These are phyloP conservation scores for Prochilodus magdalenae DNA, from an alignment of 2,113 vertebrate genomes.

Conservation along the genomic window DNA sequence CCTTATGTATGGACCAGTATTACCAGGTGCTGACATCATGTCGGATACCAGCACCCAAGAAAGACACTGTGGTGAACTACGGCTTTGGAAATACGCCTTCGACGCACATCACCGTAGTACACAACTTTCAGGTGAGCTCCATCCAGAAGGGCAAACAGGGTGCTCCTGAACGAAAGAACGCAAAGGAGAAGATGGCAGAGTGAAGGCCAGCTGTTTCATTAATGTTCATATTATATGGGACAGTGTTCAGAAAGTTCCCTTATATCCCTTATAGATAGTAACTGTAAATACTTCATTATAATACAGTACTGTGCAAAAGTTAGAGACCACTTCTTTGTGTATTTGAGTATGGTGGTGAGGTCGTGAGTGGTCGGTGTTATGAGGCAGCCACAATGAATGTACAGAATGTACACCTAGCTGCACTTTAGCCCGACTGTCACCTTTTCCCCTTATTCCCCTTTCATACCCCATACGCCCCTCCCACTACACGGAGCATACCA, in stretches of 20 bases:
- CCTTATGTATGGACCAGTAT: conserved; percentile 98
- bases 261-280: no score
- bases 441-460: no score
- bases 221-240: neutral
- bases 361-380: no score
- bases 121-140: conserved; percentile 92
- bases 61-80: conserved; percentile 87
- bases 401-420: no score
- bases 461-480: no score
- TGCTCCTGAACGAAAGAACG: neutral
- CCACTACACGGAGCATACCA: no score
- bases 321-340: no score
- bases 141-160: neutral
- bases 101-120: conserved; percentile 92
- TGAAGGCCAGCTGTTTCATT: neutral
- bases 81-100: conserved; percentile 78
- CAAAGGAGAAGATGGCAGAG: neutral
- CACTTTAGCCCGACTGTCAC: no score
- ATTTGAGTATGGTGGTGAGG: no score
- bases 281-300: no score
- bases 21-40: conserved; percentile 96
- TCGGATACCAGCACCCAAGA: conserved; percentile 90
- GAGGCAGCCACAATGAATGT: no score
- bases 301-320: no score
- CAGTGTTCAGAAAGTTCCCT: neutral